Base-by-base conservation (phyloP, 2,888 invertebrate species). In the Epirrita christyi region DNA sequence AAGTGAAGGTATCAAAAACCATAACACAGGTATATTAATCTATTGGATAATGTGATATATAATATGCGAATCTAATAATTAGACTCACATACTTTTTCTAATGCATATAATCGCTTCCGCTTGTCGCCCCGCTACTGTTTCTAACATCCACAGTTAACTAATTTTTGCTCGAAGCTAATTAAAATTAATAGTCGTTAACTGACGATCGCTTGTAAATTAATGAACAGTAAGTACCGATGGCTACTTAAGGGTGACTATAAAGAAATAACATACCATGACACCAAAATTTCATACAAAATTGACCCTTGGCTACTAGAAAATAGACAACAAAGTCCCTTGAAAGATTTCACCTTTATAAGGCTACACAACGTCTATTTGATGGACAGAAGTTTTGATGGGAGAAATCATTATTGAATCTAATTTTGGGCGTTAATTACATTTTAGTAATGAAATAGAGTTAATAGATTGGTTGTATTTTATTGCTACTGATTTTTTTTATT, bases 171-270 rank as follows among this genome's bases (percentile, higher is more conserved):
- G 75, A 68, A 81, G 80, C 83, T 88, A 88, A 89, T 90, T 84
- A 86, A 86, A 86, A 90, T 88, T 88, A 88, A 90, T 88, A 83
- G 84, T 79, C 71, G 75, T 77, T 80, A 86, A 80, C 82, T 75
- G 81, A 80, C 80, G 81, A 79, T 70, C 73, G 70, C 76, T 80
- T 76, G 79, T 82, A 83, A 85, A 88, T 86, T 86, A 88, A 89
- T 88, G 83, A 83, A 82, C 77, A 75, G 76, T 80, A 80, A 80
- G 80, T 72, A 75, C 75, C 75, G 66, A 72, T 64, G 63, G 81
- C 83, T 85, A 85, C 85, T 80, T 80, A 74, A 75, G 60, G 60
- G 60, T 64, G 56, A 66, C 60, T 55, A 59, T 66, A 52, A 43
- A 59, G 55, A 62, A 58, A 56, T 34, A 21, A 34, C 40, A 41